Evolutionary conservation across 2,797 vertebrate genomes (phyloP).

Genomic region (Chelon labrosus): DNA sequence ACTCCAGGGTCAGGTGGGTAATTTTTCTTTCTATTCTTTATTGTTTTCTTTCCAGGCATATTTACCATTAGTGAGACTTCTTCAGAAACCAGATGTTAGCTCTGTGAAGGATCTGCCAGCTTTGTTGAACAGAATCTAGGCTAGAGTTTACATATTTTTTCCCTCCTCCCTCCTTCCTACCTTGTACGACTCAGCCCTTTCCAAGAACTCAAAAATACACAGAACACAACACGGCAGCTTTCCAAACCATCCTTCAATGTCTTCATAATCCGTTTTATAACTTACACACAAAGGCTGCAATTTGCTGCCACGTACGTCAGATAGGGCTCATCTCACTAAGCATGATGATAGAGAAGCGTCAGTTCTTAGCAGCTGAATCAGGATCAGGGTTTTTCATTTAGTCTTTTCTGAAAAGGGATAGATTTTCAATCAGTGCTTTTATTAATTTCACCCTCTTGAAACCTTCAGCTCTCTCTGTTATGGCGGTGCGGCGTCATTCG

Average conservation of each 20-base stretch:
- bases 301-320: slow-evolving; percentile 10
- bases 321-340: not conserved
- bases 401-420: slow-evolving; percentile 8
- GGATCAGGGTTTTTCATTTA: not conserved
- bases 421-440: slow-evolving; percentile 18
- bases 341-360: not conserved
- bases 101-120: slow-evolving; percentile 38
- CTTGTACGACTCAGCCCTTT: slow-evolving; percentile 37
- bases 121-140: slow-evolving; percentile 17
- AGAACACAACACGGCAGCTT: slow-evolving; percentile 32
- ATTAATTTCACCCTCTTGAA: not conserved
- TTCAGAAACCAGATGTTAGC: slow-evolving; percentile 15
- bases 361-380: not conserved
- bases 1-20: slow-evolving; percentile 93
- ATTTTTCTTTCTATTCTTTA: slow-evolving; percentile 24
- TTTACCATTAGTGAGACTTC: not conserved
- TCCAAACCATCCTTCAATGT: slow-evolving; percentile 28
- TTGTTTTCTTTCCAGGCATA: slow-evolving; percentile 17
- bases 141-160: slow-evolving; percentile 29
- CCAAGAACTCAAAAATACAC: slow-evolving; percentile 51
- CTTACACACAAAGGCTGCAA: slow-evolving; percentile 10
- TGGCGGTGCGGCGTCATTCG: not conserved
- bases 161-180: slow-evolving; percentile 20
- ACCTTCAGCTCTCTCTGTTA: not conserved
- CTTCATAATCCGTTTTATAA: slow-evolving; percentile 24